A percentile compares a stretch with the other conserved stretches of the same genome.
Evolutionary conservation across 2,888 invertebrate species (phyloP).

Genomic region (Sinhomidia bicolor): DNA sequence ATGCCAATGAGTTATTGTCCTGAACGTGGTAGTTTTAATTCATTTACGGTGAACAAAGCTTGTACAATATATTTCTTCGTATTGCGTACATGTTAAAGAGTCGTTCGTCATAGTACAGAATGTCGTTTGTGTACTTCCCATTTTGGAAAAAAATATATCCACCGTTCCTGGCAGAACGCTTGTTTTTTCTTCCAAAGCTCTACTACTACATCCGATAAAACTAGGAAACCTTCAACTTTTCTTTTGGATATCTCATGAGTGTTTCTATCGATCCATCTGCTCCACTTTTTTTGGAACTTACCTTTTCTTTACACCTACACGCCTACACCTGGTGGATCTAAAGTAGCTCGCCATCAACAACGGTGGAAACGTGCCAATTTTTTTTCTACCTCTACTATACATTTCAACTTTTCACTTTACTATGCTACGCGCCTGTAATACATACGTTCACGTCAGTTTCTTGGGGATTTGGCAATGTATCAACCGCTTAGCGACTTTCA

Average conservation of each 20-base stretch:
- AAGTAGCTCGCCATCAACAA: neutral
- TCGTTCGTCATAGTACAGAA: too few relatives aligned
- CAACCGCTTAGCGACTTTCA: neutral
- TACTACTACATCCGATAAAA: too few relatives aligned
- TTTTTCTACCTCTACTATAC: neutral
- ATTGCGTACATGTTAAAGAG: too few relatives aligned
- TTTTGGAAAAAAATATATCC: too few relatives aligned
- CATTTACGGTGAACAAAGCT: too few relatives aligned
- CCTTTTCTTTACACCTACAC: neutral
- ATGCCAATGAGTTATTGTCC: too few relatives aligned
- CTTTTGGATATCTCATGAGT: constrained; percentile 5
- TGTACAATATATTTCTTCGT: too few relatives aligned
- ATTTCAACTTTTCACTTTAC: neutral
- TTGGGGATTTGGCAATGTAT: constrained; percentile 9
- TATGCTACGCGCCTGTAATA: neutral
- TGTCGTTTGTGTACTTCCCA: too few relatives aligned
- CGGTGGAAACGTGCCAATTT: constrained; percentile 24
- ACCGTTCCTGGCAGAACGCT: too few relatives aligned
- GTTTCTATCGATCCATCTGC: constrained; percentile 52
- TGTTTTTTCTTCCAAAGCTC: too few relatives aligned
- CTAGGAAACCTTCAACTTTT: neutral
- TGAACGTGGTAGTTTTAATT: too few relatives aligned
- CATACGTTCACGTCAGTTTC: neutral
- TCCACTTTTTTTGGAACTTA: constrained; percentile 30
- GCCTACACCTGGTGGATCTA: neutral